Base-by-base conservation (phyloP, 2,113 vertebrate genomes). In the Lota lota region DNA sequence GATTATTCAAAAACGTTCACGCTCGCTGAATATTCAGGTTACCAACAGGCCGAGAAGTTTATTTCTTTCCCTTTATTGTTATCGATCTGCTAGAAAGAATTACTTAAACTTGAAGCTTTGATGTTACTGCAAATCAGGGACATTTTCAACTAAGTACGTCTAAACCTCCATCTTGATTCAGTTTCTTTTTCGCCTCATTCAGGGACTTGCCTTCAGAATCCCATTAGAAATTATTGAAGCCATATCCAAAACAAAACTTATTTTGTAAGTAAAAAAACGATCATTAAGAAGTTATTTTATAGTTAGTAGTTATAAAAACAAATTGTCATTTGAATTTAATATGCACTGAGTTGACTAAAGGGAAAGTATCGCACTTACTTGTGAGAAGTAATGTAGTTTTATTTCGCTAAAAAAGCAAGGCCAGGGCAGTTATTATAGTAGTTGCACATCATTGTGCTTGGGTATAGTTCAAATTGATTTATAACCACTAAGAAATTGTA, bases 281-380 rank as follows among this genome's bases (percentile, higher is more conserved):
- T 72, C 76, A 64, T 67, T 73, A 73, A 75, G 36, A 77, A 70
- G 62, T 73, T 74, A 64, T 76, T 80, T 86, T 84, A 88, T 79
- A 86, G 68, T 36, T 62, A 67, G 74, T 65, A 61, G 63, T 81
- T 83, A 47, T 84, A 79, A 84, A 77, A 21, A 14, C 11, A 22
- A 60, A 21, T 19, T 77, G 67, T 76, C 78, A 89, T 83, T 81
- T 87, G 87, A 90, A 90, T 86, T 90, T 85, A 91, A 87, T 93
- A 94, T 95, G 95, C 96, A 96, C 94, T 98, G 94, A 96, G 89
- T 84, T 94, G 89, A 92, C 87, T 92, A 95, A 97, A 95, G 94
- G 94, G 94, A 96, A 94, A 87, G 76, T 65, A 85, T 77, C 67
- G 69, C 73, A 74, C 77, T 79, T 71, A 84, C 58, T 57, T 40